A percentile compares a stretch with the other conserved stretches of the same genome.
Conservation (phyloP, 2,113 vertebrate species). For the Burhinus oedicnemus region DNA sequence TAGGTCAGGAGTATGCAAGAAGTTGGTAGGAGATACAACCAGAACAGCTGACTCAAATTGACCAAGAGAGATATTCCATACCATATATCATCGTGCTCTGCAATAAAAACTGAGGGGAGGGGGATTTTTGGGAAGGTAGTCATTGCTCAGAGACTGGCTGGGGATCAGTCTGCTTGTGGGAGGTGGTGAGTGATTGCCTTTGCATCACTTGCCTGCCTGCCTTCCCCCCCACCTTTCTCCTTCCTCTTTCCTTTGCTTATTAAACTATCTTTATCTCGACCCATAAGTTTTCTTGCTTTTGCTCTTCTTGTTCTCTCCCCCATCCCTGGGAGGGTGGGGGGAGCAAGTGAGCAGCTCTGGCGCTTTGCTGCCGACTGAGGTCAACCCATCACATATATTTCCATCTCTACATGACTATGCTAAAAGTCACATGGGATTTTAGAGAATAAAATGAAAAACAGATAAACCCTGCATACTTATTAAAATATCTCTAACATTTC, state of each 20-base stretch:
- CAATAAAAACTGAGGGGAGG: background rate
- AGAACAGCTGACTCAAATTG: background rate
- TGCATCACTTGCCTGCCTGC: too few species aligned
- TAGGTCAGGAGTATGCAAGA: background rate
- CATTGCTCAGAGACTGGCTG: too few species aligned
- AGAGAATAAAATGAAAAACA: background rate
- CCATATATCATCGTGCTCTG: background rate
- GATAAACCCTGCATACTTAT: background rate
- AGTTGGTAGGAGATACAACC: background rate
- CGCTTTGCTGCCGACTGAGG: too few species aligned
- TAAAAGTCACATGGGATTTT: background rate
- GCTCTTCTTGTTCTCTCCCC: background rate
- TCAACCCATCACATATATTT: background rate
- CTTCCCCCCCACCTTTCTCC: too few species aligned
- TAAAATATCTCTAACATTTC: background rate
- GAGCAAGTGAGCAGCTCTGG: background rate
- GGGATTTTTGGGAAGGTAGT: background rate
- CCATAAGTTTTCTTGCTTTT: background rate
- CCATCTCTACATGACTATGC: background rate
- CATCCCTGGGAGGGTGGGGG: background rate
- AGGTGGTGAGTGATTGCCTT: too few species aligned
- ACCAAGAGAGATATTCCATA: background rate
- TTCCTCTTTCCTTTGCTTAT: too few species aligned
- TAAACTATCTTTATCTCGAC: too few species aligned
- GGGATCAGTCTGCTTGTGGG: too few species aligned